A percentile compares a stretch with the other conserved stretches of the same genome.
Conservation (phyloP, 2,888 invertebrate species). For the Dendrolimus houi region DNA sequence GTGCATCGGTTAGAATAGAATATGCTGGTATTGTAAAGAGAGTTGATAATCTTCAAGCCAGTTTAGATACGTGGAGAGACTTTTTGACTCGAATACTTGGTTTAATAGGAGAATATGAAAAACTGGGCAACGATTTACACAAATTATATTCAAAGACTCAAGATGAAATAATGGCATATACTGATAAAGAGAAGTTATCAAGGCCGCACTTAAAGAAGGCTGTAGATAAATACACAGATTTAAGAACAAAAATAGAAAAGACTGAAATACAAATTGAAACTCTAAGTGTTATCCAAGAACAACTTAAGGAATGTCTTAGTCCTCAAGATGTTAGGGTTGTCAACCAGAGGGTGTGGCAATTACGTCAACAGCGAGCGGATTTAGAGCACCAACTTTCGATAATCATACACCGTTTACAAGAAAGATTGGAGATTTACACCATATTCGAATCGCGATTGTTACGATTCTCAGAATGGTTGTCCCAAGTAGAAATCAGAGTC, state of each 20-base stretch:
- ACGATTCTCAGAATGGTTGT: slow-evolving; percentile 82
- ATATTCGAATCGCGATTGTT: slow-evolving; percentile 82
- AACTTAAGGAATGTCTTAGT: slow-evolving; percentile 89
- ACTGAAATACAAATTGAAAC: slow-evolving; percentile 81
- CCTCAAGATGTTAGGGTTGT: slow-evolving; percentile 89
- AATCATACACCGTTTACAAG: slow-evolving; percentile 83
- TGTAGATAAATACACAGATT: slow-evolving; percentile 78
- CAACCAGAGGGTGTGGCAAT: slow-evolving; percentile 85
- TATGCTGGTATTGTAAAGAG: slow-evolving; percentile 85
- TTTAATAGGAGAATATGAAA: slow-evolving; percentile 79
- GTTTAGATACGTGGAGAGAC: slow-evolving; percentile 87
- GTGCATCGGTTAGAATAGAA: slow-evolving; percentile 88
- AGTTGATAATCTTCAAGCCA: slow-evolving; percentile 87
- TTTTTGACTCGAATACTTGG: slow-evolving; percentile 82
- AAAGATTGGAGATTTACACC: slow-evolving; percentile 81
- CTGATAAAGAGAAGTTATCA: slow-evolving; percentile 74
- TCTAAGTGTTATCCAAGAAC: slow-evolving; percentile 85
- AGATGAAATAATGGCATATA: slow-evolving; percentile 74
- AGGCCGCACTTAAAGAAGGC: slow-evolving; percentile 79
- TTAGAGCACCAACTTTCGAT: slow-evolving; percentile 86
- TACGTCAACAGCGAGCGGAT: slow-evolving; percentile 88
- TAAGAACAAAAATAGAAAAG: slow-evolving; percentile 75
- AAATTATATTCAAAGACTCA: slow-evolving; percentile 80
- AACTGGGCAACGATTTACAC: slow-evolving; percentile 76
- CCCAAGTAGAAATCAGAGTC: slow-evolving; percentile 80